These are phyloP conservation scores for Callionymus lyra DNA, from an alignment of 2,113 vertebrate species.

Conservation along the genomic window DNA sequence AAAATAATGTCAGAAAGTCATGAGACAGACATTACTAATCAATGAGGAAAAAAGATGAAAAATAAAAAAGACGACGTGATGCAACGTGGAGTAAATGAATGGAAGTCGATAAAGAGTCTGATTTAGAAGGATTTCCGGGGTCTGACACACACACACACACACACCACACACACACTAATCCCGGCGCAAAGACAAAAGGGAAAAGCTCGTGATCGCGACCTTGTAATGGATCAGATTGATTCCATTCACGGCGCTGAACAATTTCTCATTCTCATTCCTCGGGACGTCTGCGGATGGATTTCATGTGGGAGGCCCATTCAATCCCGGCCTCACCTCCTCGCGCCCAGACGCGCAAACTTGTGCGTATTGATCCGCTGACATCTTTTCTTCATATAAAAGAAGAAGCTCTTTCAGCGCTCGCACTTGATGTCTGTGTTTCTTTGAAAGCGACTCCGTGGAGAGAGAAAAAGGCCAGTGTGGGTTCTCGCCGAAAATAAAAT, in stretches of 20 bases:
- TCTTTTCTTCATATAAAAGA: constrained; percentile 28
- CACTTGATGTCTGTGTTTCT: constrained; percentile 38
- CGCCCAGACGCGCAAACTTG: constrained; percentile 31
- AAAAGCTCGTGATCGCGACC: constrained; percentile 43
- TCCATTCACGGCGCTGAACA: constrained; percentile 41
- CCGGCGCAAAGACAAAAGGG: constrained; percentile 37
- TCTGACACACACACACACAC: neutral
- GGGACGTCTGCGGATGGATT: constrained; percentile 55
- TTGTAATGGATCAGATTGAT: constrained; percentile 57
- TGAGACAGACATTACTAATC: neutral
- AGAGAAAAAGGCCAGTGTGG: constrained; percentile 29
- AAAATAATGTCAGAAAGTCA: too few species aligned
- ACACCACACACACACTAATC: constrained; percentile 21
- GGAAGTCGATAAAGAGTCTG: neutral
- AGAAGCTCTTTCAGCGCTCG: constrained; percentile 30
- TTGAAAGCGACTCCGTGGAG: constrained; percentile 41
- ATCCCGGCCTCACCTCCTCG: constrained; percentile 38
- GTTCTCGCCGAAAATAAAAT: constrained; percentile 22
- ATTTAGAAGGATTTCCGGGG: neutral
- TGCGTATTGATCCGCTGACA: constrained; percentile 44
- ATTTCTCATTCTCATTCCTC: constrained; percentile 55
- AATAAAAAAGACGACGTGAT: neutral
- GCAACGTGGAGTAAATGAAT: neutral
- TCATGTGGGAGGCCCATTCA: constrained; percentile 53
- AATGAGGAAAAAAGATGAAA: neutral